Percentiles rank a stretch among this genome's conserved stretches.
These are phyloP conservation scores for Phortica okadai DNA, from an alignment of 2,888 invertebrate species.

Conservation along the genomic window DNA sequence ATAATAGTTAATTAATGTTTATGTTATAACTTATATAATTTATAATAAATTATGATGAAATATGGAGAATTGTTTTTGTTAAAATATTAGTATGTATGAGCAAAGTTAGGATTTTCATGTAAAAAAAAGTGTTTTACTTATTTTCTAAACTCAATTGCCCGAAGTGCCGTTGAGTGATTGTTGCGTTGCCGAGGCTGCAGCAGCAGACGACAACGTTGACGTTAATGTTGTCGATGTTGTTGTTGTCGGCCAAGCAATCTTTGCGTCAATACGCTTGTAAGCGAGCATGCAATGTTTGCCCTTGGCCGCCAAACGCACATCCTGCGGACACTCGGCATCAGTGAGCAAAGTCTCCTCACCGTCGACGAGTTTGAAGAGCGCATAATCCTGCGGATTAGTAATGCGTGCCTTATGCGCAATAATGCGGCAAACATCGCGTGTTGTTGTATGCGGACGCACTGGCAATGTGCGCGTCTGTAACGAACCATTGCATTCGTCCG, in stretches of 20 bases:
- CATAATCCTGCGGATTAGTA: constrained; percentile 97
- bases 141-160: too few relatives aligned
- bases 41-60: constrained; percentile 68
- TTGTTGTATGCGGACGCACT: constrained; percentile 94
- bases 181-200: neutral
- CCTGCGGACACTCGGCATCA: constrained; percentile 94
- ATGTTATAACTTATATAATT: constrained; percentile 18
- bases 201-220: neutral
- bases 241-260: constrained; percentile 93
- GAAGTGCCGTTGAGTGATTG: too few relatives aligned
- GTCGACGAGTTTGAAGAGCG: constrained; percentile 91
- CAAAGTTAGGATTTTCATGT: constrained; percentile 20
- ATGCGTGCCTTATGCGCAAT: constrained; percentile 96
- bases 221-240: constrained; percentile 54
- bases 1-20: constrained; percentile 32
- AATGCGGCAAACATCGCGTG: constrained; percentile 93
- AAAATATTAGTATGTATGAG: constrained; percentile 32
- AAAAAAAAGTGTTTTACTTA: neutral
- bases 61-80: constrained; percentile 40
- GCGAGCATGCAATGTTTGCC: constrained; percentile 93
- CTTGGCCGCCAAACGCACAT: constrained; percentile 84
- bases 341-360: constrained; percentile 94
- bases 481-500: constrained; percentile 95
- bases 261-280: constrained; percentile 96
- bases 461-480: constrained; percentile 94